Evolutionary conservation across 2,113 vertebrate species (phyloP).

Genomic region (Lichenostomus cassidix): DNA sequence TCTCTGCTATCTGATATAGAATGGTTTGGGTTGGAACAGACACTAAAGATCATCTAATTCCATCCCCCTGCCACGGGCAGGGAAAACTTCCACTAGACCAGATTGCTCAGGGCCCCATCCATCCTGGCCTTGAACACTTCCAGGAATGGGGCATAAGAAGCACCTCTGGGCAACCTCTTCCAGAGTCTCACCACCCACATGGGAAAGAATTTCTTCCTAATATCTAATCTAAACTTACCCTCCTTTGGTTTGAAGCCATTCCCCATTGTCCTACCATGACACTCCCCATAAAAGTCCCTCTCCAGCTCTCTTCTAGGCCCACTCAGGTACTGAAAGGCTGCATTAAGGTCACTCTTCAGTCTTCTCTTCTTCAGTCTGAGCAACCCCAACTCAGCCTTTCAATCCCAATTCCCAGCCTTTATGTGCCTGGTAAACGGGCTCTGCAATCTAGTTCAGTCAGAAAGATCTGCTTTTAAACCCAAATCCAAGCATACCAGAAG

Average conservation of each 20-base stretch:
- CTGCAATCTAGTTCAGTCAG: not conserved
- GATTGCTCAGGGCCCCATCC: not conserved
- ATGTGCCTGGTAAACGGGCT: not conserved
- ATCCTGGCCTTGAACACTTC: not conserved
- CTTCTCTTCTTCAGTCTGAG: not conserved
- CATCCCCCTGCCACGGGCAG: rapidly evolving
- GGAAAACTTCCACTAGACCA: not conserved
- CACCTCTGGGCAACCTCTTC: not conserved
- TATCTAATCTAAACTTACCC: not conserved
- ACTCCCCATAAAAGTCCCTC: not conserved
- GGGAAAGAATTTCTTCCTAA: not conserved
- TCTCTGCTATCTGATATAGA: not conserved
- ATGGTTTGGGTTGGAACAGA: not conserved
- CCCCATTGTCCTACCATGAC: not conserved
- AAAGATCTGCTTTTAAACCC: not conserved
- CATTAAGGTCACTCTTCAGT: not conserved
- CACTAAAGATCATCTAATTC: not conserved
- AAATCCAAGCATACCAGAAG: not conserved
- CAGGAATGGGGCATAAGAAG: not conserved
- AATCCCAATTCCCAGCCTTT: not conserved
- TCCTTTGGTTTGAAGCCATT: not conserved
- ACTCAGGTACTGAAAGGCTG: not conserved
- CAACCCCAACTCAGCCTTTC: not conserved
- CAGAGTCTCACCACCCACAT: not conserved
- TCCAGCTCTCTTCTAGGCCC: not conserved